Conservation (phyloP, 2,797 vertebrate species). For the Hylomyscus alleni region DNA sequence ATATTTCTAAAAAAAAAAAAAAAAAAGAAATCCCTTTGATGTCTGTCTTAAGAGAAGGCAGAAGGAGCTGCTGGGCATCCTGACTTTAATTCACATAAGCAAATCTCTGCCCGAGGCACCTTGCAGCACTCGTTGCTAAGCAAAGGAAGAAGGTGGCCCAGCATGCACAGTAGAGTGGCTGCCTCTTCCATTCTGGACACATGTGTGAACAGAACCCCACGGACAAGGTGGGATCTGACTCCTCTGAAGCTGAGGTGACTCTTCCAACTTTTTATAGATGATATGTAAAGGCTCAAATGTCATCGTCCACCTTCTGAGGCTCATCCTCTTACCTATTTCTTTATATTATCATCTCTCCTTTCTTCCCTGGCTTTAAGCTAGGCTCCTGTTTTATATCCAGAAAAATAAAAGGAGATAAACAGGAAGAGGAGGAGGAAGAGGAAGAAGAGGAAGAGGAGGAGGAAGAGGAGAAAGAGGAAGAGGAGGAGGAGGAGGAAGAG, state of each 20-base stretch:
- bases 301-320: background rate
- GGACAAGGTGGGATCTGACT: background rate
- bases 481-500: background rate
- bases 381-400: background rate
- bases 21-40: conserved; percentile 14
- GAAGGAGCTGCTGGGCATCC: too few relatives aligned
- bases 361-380: background rate
- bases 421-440: background rate
- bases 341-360: background rate
- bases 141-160: background rate
- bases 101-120: background rate
- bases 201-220: background rate
- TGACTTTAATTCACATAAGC: background rate
- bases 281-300: background rate
- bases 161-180: background rate
- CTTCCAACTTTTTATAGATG: background rate
- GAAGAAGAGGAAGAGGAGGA: too few relatives aligned
- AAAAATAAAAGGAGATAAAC: background rate
- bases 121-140: background rate
- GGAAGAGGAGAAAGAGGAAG: too few relatives aligned
- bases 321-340: background rate
- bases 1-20: background rate
- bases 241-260: background rate
- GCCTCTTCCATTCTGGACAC: background rate
- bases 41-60: conserved; percentile 31